Evolutionary conservation across 2,888 invertebrate species (phyloP).

Genomic region (Hirtodrosophila cameraria): DNA sequence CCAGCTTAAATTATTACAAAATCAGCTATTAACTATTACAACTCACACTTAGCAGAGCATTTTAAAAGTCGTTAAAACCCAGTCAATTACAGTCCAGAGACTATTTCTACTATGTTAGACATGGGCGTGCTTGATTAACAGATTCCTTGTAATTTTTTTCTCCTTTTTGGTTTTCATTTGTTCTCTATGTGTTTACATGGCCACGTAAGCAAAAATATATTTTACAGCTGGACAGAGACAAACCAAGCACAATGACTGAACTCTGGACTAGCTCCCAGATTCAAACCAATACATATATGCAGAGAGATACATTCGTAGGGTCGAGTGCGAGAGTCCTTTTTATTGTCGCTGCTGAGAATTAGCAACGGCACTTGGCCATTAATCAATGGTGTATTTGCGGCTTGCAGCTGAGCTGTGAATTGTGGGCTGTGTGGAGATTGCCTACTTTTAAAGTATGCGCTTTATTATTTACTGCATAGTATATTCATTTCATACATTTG

Average conservation of each 20-base stretch:
- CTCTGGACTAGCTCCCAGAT: too few species aligned
- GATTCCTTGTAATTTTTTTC: slow-evolving; percentile 16
- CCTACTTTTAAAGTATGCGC: slow-evolving; percentile 45
- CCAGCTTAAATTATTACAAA: too few species aligned
- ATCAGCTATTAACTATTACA: too few species aligned
- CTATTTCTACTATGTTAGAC: too few species aligned
- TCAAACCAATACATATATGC: neutral
- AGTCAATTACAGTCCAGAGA: too few species aligned
- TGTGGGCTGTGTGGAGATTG: too few species aligned
- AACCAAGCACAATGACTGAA: slow-evolving; percentile 20
- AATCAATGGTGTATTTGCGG: slow-evolving; percentile 51
- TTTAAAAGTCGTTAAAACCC: too few species aligned
- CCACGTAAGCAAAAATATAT: slow-evolving; percentile 67
- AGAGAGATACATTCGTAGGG: slow-evolving; percentile 29
- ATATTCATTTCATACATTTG: slow-evolving; percentile 9
- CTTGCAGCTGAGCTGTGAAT: slow-evolving; percentile 36
- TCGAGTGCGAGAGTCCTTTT: slow-evolving; percentile 21
- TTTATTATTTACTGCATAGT: slow-evolving; percentile 62
- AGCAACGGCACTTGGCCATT: slow-evolving; percentile 52
- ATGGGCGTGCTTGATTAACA: too few species aligned
- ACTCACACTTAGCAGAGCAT: too few species aligned
- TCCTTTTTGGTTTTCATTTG: neutral
- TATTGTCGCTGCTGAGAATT: slow-evolving; percentile 41
- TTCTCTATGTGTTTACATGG: slow-evolving; percentile 37
- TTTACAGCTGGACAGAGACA: slow-evolving; percentile 43